Evolutionary conservation across 2,113 vertebrate species (phyloP), one percentile per base, ranked within the genome.

Genomic region (Ptilorrhoa leucosticta): DNA sequence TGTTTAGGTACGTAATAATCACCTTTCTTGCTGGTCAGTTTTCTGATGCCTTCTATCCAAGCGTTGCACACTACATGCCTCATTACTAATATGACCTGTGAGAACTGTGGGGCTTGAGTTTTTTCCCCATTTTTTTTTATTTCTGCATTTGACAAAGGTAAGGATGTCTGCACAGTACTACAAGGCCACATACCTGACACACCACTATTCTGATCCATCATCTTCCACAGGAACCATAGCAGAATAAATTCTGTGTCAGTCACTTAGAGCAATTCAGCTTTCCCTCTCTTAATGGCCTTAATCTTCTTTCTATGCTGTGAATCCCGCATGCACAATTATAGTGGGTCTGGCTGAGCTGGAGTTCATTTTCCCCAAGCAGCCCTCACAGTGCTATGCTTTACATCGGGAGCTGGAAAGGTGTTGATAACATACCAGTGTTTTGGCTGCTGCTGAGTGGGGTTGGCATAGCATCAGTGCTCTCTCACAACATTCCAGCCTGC

Each of bases 381-480:
- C n/a, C 40, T 65, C 50, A 21, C 56, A n/a, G 56, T 9, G 40
- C 48, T 21, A 11, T 40, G n/a, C 28, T n/a, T 33, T 54, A 30
- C 84, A 21, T 11, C 4, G 10, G 35, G 48, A 64, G 40, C 75
- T 40, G 65, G n/a, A 40, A 56, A 35, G 57, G 65, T 27, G 73
- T 7, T 70, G 65, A 4, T 7, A 24, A n/a, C 73, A 39, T 10
- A 33, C 26, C 37, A 68, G 6, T 17, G 40, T 35, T 63, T 35
- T 54, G 47, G 48, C 40, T 63, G 2, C 24, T 63, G 56, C 75
- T 56, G 75, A 63, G 30, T 65, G 63, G 48, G 40, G 24, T 48
- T 63, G 56, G 48, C 65, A 30, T 48, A 71, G 47, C 47, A 47
- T 3, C 75, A 47, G n/a, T 0, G 0, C 39, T 33, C 23, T 9